Evolutionary conservation across 2,888 invertebrate species (phyloP), one percentile per base, ranked within the genome.

Genomic region (Drosophila nigricruria): DNA sequence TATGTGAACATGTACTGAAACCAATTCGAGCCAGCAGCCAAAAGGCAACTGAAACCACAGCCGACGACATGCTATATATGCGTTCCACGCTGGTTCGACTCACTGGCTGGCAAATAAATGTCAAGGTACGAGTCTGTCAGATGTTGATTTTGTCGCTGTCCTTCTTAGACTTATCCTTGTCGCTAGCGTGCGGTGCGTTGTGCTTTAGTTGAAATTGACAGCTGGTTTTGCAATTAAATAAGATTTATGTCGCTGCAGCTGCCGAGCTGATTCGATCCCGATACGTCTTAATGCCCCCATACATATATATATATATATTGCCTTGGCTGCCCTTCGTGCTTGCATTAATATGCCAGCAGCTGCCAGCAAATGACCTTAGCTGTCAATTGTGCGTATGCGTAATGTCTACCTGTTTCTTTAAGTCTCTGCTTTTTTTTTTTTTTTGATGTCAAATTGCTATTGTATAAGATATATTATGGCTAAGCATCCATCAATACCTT

Each of bases 181-280:
- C 14, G 54, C 9, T 38, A 2, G 42, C 32, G 47, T 1, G 42
- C 32, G 47, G 47, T 38, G 52, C 36, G 36, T 62, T 54, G 43
- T 23, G 43, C 16, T 43, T 82, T 85, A 74, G 86, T 70, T 71
- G 71, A 86, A 89, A 86, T 80, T 88, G 86, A 87, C 89, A 86
- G 82, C 73, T 89, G 82, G 82, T 79, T 77, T 89, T 89, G 84
- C 82, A 86, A 86, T 86, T 86, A 86, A 87, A 86, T 89, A 89
- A 89, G 87, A 89, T 86, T 86, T 86, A 86, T 86, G 75, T 76
- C 52, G 71, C 62, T 62, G 66, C 70, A 70, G 72, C 74, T 62
- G 69, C 69, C 56, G 52, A 14, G 32, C 32, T 32, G 45, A 58
- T 53, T 34, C 16, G 45, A 65, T 57, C 49, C 25, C 25, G 56